Conservation (phyloP, 2,113 vertebrate genomes). For the Semicossyphus pulcher region DNA sequence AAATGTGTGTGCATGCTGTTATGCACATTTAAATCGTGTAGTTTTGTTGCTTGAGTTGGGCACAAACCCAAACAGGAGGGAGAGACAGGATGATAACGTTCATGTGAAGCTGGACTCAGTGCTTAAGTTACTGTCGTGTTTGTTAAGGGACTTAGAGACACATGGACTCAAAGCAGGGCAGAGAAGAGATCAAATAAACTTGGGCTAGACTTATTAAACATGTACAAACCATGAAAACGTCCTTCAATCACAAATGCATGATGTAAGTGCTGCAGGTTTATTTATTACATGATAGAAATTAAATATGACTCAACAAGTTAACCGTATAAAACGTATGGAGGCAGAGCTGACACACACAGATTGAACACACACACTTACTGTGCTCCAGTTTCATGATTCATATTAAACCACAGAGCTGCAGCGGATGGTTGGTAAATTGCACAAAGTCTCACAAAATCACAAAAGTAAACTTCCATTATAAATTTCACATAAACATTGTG, state of each 20-base stretch:
- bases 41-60: no score
- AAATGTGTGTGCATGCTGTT: not conserved
- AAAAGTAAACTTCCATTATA: no score
- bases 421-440: conserved; percentile 1
- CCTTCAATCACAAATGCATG: conserved; percentile 8
- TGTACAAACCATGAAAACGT: not conserved
- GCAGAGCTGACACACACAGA: no score
- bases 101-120: not conserved
- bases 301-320: no score
- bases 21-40: no score
- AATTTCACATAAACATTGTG: no score
- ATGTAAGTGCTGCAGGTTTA: not conserved
- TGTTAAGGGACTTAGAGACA: no score
- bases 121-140: not conserved
- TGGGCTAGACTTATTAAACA: no score
- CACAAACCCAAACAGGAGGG: no score
- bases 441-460: conserved; percentile 20
- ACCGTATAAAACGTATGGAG: no score
- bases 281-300: conserved; percentile 10
- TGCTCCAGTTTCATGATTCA: conserved; percentile 3
- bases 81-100: no score
- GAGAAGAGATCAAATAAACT: not conserved
- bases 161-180: no score
- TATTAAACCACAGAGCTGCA: not conserved
- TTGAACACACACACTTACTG: conserved; percentile 31